Evolutionary conservation across 2,797 vertebrate genomes (phyloP), one percentile per base, ranked within the genome.

Genomic region (Pyrocephalus nanus): DNA sequence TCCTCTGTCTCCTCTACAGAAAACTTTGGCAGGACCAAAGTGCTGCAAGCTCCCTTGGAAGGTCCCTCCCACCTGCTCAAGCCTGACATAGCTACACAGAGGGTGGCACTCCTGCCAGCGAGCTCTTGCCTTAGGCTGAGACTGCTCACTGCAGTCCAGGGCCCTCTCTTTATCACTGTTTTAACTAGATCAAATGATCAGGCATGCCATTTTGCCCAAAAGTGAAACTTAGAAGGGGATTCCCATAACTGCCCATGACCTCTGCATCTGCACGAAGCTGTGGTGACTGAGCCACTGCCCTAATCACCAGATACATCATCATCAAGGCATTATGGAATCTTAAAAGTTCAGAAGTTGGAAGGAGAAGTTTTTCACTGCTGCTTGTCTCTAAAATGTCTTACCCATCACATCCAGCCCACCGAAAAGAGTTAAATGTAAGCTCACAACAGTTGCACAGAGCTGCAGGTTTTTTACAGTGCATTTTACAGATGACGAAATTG

Each of bases 171-270:
- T 58, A 22, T 16, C 4, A 2, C 4, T 19, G 22, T 86, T 82
- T 48, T 48, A 60, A 48, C 36, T 30, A 60, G 45, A 54, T 15
- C 55, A 61, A 92, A 73, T 1, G 1, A 26, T 43, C 27, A 22
- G 1, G 1, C 0, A 0, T 34, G 36, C 8, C 42, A 32, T 50
- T 86, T 65, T 3, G 2, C 18, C 6, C n/a, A 64, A 36, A 88
- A 40, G 16, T 67, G 67, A 70, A 61, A 86, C 53, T 32, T n/a
- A 36, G 12, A 43, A 72, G 34, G 57, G 40, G 48, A 62, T 70
- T 81, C 61, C 60, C 0, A 0, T 32, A 73, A 66, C 26, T 19
- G 15, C 36, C 38, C 47, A 12, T 8, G 25, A 61, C n/a, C 80
- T 70, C 34, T n/a, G 62, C 3, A 1, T 34, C 79, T 75, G 43